Evolutionary conservation across 2,113 vertebrate species (phyloP).

Genomic region (Eulemur rufifrons): DNA sequence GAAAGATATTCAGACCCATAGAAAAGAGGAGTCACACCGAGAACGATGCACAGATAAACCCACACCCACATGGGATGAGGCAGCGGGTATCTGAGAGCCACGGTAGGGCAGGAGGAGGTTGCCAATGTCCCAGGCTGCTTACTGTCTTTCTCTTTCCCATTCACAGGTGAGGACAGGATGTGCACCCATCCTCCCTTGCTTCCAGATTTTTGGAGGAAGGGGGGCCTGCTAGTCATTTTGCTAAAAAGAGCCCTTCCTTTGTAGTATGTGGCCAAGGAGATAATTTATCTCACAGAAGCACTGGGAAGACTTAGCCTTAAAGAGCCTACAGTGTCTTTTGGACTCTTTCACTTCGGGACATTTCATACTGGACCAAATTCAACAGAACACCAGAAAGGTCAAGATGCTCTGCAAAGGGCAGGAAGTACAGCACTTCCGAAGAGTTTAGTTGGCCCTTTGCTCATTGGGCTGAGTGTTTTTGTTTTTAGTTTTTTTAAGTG

Average conservation of each 20-base stretch:
- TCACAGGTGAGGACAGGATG: constrained; percentile 81
- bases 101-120: neutral
- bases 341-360: constrained; percentile 84
- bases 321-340: constrained; percentile 87
- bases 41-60: neutral
- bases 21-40: neutral
- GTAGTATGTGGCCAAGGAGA: constrained; percentile 73
- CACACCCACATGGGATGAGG: fast-evolving
- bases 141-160: neutral
- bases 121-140: neutral
- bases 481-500: constrained; percentile 58
- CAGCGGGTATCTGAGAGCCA: neutral
- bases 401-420: constrained; percentile 67
- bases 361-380: constrained; percentile 83
- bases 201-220: constrained; percentile 76
- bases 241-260: constrained; percentile 78
- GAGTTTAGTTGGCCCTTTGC: constrained; percentile 18
- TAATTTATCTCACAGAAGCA: constrained; percentile 80
- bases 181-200: constrained; percentile 85
- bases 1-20: neutral
- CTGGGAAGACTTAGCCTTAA: constrained; percentile 91
- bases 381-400: constrained; percentile 68
- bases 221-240: constrained; percentile 77
- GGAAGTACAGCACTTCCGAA: constrained; percentile 59
- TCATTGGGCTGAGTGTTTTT: constrained; percentile 77